Percentiles rank a stretch among this genome's conserved stretches.
These are phyloP conservation scores for Tapirus indicus DNA, from an alignment of 2,797 vertebrate genomes.

Conservation along the genomic window DNA sequence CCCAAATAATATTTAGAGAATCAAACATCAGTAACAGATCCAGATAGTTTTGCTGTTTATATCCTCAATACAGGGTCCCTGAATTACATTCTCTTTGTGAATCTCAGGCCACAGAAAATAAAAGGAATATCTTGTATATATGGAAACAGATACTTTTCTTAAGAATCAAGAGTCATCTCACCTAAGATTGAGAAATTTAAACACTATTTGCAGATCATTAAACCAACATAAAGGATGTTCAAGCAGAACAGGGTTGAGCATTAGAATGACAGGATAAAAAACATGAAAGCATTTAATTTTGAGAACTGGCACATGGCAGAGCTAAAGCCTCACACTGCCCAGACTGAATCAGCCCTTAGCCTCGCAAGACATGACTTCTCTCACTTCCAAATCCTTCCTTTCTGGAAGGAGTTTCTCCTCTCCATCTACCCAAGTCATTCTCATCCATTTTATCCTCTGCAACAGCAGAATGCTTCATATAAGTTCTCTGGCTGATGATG, in stretches of 20 bases:
- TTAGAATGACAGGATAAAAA: background rate
- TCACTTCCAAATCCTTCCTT: background rate
- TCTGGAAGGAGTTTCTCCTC: background rate
- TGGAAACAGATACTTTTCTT: background rate
- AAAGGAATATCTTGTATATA: background rate
- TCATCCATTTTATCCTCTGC: background rate
- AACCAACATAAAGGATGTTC: background rate
- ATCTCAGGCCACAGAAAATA: background rate
- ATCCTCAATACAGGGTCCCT: background rate
- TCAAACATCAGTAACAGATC: background rate
- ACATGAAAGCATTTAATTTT: background rate
- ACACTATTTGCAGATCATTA: background rate
- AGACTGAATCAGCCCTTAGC: background rate
- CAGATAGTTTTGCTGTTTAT: conserved; percentile 4
- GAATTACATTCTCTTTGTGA: background rate
- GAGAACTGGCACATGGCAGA: background rate
- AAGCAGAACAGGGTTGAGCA: background rate
- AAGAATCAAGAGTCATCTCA: background rate
- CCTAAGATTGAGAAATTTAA: background rate
- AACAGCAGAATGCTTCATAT: background rate
- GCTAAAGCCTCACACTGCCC: background rate
- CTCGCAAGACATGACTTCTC: background rate
- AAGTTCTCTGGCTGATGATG: background rate
- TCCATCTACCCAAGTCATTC: background rate
- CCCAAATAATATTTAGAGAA: conserved; percentile 46